Evolutionary conservation across 1,140 invertebrate genomes (phyloP).

Genomic region (Drosophila grimshawi): DNA sequence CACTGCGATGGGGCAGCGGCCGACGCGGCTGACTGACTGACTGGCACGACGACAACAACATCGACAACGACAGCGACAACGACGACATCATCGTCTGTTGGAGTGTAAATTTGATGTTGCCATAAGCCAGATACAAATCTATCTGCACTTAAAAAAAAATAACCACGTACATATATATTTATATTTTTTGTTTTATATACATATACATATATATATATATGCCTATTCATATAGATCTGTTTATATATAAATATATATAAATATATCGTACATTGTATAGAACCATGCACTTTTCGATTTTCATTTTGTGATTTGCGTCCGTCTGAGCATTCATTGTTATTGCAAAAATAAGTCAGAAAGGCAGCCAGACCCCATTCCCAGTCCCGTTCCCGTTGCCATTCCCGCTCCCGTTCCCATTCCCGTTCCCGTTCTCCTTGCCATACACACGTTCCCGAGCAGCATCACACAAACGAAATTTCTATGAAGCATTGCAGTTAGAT

Average conservation of each 20-base stretch:
- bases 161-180: conserved; percentile 15
- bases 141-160: conserved; percentile 8
- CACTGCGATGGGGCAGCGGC: conserved; percentile 46
- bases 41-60: conserved; percentile 61
- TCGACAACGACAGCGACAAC: conserved; percentile 11
- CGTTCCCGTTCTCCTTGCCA: conserved; percentile 6
- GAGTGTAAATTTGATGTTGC: conserved; percentile 78
- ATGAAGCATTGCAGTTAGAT: conserved; percentile 84
- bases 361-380: conserved; percentile 22
- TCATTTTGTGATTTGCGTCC: conserved; percentile 75
- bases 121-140: conserved; percentile 55
- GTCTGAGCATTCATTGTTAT: conserved; percentile 65
- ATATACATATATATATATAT: conserved; percentile 17
- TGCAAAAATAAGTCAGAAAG: conserved; percentile 74
- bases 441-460: conserved; percentile 33
- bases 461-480: conserved; percentile 72
- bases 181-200: conserved; percentile 1
- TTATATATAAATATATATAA: conserved; percentile 28
- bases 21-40: conserved; percentile 77
- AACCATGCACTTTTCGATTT: conserved; percentile 77
- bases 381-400: background rate
- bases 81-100: conserved; percentile 69
- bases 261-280: conserved; percentile 55
- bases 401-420: background rate
- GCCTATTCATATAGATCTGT: conserved; percentile 24